A percentile compares a stretch with the other conserved stretches of the same genome.
These are phyloP conservation scores for Meriones psammophilus DNA, from an alignment of 2,797 vertebrate genomes.

Conservation along the genomic window DNA sequence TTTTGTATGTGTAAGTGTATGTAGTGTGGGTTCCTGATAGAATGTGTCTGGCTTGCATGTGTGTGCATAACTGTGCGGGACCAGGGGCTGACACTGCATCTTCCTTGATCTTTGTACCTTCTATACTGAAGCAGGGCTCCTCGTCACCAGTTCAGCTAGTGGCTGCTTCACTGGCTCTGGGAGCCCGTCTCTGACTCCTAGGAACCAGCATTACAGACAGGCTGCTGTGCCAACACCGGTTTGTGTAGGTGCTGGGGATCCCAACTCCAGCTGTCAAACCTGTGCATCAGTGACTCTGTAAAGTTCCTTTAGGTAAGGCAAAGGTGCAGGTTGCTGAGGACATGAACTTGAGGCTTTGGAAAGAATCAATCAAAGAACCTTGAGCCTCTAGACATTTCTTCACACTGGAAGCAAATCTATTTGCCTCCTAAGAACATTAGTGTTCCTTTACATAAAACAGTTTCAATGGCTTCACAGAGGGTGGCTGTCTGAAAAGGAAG, in stretches of 20 bases:
- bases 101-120: background rate
- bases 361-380: background rate
- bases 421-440: conserved; percentile 23
- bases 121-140: background rate
- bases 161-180: background rate
- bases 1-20: background rate
- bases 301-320: background rate
- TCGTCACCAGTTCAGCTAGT: background rate
- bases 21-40: background rate
- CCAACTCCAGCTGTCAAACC: background rate
- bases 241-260: background rate
- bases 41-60: background rate
- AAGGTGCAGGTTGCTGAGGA: background rate
- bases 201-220: too few species aligned
- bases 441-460: background rate
- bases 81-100: background rate
- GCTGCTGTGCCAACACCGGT: background rate
- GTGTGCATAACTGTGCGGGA: background rate
- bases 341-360: background rate
- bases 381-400: conserved; percentile 22
- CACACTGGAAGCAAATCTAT: background rate
- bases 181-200: background rate
- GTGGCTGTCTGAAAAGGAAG: conserved; percentile 8
- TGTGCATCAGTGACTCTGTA: background rate
- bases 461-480: background rate